phyloP scores from a whole-genome alignment of 2,888 invertebrate genomes.

The Orthosia incerta region DNA sequence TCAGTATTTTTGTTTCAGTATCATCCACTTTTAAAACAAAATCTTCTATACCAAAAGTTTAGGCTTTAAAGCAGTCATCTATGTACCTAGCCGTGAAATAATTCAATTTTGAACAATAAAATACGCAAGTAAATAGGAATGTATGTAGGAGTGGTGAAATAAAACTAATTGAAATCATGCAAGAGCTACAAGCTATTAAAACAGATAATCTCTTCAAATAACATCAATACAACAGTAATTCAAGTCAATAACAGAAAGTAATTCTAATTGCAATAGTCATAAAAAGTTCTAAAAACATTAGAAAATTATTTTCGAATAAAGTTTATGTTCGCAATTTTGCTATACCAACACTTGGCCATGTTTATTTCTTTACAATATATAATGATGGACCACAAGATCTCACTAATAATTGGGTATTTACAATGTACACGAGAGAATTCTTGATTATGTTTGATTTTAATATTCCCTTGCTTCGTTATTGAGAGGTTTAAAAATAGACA shows the following conservation, averaged over 20 bases:
- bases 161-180: not conserved
- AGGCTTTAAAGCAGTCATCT: too few species aligned
- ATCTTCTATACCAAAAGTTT: too few species aligned
- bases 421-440: conserved; percentile 57
- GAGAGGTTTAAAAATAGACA: conserved; percentile 8
- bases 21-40: too few species aligned
- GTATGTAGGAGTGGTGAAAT: too few species aligned
- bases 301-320: conserved; percentile 37
- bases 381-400: conserved; percentile 75
- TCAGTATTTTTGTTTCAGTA: too few species aligned
- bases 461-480: conserved; percentile 5
- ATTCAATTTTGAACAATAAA: too few species aligned
- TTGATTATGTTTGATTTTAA: conserved; percentile 46
- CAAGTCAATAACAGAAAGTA: conserved; percentile 2
- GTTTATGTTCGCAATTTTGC: conserved; percentile 67
- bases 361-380: conserved; percentile 83
- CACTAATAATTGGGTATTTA: conserved; percentile 66
- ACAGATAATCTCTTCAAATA: conserved; percentile 2
- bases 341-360: conserved; percentile 63
- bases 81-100: too few species aligned
- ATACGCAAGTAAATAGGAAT: too few species aligned
- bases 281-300: conserved; percentile 31
- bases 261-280: conserved; percentile 12
- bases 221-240: conserved; percentile 1
- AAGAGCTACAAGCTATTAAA: not conserved